Base-by-base conservation (phyloP, 2,797 vertebrate genomes). In the Aotus griseimembra region DNA sequence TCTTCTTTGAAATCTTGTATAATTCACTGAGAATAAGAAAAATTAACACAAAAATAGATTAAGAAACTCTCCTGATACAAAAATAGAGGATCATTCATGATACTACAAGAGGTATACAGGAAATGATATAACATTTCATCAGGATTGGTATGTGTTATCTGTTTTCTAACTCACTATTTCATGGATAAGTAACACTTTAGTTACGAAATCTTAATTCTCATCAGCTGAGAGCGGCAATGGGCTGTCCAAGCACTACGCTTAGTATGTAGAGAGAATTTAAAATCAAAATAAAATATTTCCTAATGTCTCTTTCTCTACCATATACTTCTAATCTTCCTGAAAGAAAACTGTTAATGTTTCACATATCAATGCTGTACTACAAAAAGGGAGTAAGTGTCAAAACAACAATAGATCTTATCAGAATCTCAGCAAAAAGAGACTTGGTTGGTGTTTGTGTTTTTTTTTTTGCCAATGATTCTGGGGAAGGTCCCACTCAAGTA, bases 181-280 rank as follows among this genome's bases (percentile, higher is more conserved):
- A 75, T 7, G 75, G 36, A 77, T 50, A 82, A 95, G 14, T 67
- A 93, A 72, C 17, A 10, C 26, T 95, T 94, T 91, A 67, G 90
- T 50, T 50, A 58, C 57, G 50, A 87, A 90, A 39, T 82, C 48
- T 70, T 36, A 44, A 13, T 93, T 88, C 73, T 85, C 44, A 77
- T 57, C 61, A 97, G 88, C 52, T 80, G 72, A 93, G n/a, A 75
- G 88, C 46, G 39, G 39, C 80, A 94, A 94, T 30, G 39, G 20
- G 11, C 44, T 92, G 30, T 52, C 81, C 33, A 89, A 75, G 22
- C 24, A 84, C 41, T 82, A 24, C 15, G 70, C 64, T 57, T 90
- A 55, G 8, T 22, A 55, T 55, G 52, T 55, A 55, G 20, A 55
- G 20, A 28, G 64, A 72, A 72, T 77, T 15, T 73, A 77, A 92